A percentile compares a stretch with the other conserved stretches of the same genome.
phyloP scores from a whole-genome alignment of 2,797 vertebrate species.

The Coracias cyanogaster region DNA sequence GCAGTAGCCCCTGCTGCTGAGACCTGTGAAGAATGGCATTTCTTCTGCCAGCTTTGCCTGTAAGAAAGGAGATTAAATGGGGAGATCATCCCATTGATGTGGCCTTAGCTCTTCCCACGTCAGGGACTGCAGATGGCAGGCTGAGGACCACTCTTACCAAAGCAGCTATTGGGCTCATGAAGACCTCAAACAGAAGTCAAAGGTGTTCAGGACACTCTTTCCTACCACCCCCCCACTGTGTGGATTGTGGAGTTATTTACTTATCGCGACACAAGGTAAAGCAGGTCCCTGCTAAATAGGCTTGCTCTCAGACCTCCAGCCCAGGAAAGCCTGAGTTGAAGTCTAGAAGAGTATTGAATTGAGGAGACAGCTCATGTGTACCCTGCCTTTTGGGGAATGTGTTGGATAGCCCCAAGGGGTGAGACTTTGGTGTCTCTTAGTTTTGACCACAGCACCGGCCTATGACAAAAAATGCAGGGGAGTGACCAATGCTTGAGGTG shows the following conservation, averaged over 20 bases:
- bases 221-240: neutral
- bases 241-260: neutral
- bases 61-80: neutral
- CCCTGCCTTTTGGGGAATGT: neutral
- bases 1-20: neutral
- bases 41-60: neutral
- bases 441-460: neutral
- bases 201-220: neutral
- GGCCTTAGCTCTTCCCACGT: neutral
- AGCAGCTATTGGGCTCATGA: neutral
- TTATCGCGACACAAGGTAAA: too few species aligned
- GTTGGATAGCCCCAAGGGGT: neutral
- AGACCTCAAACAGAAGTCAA: neutral
- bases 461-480: neutral
- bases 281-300: neutral
- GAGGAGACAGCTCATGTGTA: neutral
- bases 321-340: neutral
- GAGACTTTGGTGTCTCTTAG: neutral
- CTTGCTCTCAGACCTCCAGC: neutral
- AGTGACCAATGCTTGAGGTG: neutral
- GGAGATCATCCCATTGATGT: too few species aligned
- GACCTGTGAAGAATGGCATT: neutral
- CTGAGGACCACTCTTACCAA: neutral
- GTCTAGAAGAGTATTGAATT: neutral
- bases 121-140: neutral